Percentiles rank a stretch among this genome's conserved stretches.
phyloP scores from a whole-genome alignment of 2,888 invertebrate species.

The Palloptera scutellata region DNA sequence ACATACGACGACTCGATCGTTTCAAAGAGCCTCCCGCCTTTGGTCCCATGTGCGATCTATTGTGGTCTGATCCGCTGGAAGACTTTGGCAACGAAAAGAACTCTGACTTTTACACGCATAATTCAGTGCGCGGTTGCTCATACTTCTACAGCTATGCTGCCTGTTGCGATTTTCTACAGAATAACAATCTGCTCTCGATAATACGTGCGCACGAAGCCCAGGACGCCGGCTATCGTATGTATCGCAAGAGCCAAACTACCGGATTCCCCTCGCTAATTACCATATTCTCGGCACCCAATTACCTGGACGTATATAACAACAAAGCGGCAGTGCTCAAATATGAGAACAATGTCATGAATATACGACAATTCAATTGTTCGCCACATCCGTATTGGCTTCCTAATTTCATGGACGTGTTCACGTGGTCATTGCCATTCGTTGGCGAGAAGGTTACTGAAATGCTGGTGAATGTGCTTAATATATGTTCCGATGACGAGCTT shows the following conservation, averaged over 20 bases:
- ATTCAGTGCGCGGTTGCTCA: slow-evolving; percentile 99
- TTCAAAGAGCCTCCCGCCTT: slow-evolving; percentile 99
- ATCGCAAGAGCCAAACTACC: slow-evolving; percentile 99
- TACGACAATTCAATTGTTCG: slow-evolving; percentile 99
- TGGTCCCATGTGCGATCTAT: slow-evolving; percentile 99
- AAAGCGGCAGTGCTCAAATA: slow-evolving; percentile 99
- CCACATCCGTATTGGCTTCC: slow-evolving; percentile 99
- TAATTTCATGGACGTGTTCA: slow-evolving; percentile 99
- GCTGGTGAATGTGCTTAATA: slow-evolving; percentile 99
- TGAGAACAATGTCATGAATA: slow-evolving; percentile 99
- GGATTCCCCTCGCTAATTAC: slow-evolving; percentile 99
- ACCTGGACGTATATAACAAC: slow-evolving; percentile 99
- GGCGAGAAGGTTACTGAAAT: slow-evolving; percentile 99
- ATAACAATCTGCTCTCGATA: slow-evolving; percentile 99
- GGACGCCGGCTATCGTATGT: slow-evolving; percentile 98
- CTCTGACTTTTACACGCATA: slow-evolving; percentile 99
- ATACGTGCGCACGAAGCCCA: slow-evolving; percentile 99
- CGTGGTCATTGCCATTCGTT: slow-evolving; percentile 99
- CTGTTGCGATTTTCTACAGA: slow-evolving; percentile 99
- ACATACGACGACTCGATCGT: slow-evolving; percentile 96
- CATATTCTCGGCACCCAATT: slow-evolving; percentile 99
- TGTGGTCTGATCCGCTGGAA: slow-evolving; percentile 99
- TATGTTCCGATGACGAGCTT: slow-evolving; percentile 99
- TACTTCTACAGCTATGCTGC: slow-evolving; percentile 99
- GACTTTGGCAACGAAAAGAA: slow-evolving; percentile 98